Percentiles rank a stretch among this genome's conserved stretches.
Conservation (phyloP, 1,140 invertebrate genomes). For the Calosoma granatense region DNA sequence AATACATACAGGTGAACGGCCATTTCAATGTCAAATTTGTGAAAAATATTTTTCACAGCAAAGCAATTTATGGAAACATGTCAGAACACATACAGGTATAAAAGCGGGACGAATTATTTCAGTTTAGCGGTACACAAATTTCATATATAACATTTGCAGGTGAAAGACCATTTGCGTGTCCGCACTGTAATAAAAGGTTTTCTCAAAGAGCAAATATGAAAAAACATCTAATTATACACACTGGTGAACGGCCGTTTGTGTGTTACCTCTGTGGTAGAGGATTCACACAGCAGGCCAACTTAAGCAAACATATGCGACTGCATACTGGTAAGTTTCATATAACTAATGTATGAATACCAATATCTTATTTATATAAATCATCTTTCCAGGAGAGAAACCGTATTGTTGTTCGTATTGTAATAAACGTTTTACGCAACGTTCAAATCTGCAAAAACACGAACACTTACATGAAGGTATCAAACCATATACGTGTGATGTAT, state of each 20-base stretch:
- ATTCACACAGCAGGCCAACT: conserved; percentile 25
- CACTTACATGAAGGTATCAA: conserved; percentile 31
- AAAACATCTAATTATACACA: conserved; percentile 18
- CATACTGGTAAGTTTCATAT: conserved; percentile 20
- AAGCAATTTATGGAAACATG: conserved; percentile 16
- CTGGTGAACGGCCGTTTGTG: conserved; percentile 35
- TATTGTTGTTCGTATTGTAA: conserved; percentile 32
- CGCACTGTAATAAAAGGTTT: conserved; percentile 15
- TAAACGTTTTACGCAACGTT: conserved; percentile 31
- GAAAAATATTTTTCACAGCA: conserved; percentile 45
- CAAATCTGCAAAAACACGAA: conserved; percentile 23
- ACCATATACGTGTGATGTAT: conserved; percentile 28
- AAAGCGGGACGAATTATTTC: neutral
- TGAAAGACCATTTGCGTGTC: conserved; percentile 11
- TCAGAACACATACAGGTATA: conserved; percentile 17
- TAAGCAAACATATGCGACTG: conserved; percentile 22
- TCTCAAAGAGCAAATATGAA: conserved; percentile 15
- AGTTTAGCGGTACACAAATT: neutral
- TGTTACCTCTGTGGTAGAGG: conserved; percentile 31
- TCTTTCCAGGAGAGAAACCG: conserved; percentile 23
- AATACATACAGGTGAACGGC: conserved; percentile 64
- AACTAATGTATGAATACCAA: no score
- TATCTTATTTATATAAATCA: no score
- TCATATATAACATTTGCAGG: neutral
- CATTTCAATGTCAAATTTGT: conserved; percentile 67